A percentile compares a stretch with the other conserved stretches of the same genome.
Evolutionary conservation across 2,888 invertebrate species (phyloP).

Genomic region (Clistopyga incitator): DNA sequence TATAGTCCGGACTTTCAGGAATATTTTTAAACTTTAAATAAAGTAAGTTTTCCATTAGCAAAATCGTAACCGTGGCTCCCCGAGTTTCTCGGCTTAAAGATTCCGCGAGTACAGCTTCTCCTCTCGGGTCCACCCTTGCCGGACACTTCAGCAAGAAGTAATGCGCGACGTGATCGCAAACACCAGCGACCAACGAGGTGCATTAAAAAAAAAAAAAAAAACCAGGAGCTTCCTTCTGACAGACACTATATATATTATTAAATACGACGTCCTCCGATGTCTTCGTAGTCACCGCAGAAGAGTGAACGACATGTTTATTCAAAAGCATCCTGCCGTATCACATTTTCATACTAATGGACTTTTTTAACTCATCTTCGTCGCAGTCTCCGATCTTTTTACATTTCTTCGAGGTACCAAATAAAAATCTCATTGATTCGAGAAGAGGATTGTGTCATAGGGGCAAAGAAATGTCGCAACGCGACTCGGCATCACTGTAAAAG

Average conservation of each 20-base stretch:
- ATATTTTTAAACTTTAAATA: conserved; percentile 80
- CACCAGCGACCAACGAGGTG: conserved; percentile 38
- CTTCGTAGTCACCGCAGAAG: conserved; percentile 58
- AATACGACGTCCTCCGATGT: neutral
- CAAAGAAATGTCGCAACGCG: neutral
- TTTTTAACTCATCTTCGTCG: conserved; percentile 73
- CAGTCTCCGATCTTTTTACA: conserved; percentile 28
- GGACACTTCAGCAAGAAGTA: conserved; percentile 60
- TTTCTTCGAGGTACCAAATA: conserved; percentile 25
- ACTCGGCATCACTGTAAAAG: neutral
- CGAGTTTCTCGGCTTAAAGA: conserved; percentile 26
- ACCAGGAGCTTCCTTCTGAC: conserved; percentile 13
- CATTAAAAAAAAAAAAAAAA: conserved; percentile 27
- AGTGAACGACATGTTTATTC: conserved; percentile 77
- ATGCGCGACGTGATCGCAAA: conserved; percentile 64
- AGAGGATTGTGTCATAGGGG: neutral
- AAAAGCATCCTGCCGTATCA: conserved; percentile 75
- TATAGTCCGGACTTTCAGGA: conserved; percentile 68
- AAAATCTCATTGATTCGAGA: neutral
- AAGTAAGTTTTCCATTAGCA: conserved; percentile 77
- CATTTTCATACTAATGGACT: conserved; percentile 83
- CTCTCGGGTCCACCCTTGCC: conserved; percentile 24
- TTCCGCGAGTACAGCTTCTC: conserved; percentile 19
- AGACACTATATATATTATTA: conserved; percentile 20
- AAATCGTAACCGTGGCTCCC: conserved; percentile 37